Evolutionary conservation across 2,888 invertebrate genomes (phyloP).

Genomic region (Amphipoea lucens): DNA sequence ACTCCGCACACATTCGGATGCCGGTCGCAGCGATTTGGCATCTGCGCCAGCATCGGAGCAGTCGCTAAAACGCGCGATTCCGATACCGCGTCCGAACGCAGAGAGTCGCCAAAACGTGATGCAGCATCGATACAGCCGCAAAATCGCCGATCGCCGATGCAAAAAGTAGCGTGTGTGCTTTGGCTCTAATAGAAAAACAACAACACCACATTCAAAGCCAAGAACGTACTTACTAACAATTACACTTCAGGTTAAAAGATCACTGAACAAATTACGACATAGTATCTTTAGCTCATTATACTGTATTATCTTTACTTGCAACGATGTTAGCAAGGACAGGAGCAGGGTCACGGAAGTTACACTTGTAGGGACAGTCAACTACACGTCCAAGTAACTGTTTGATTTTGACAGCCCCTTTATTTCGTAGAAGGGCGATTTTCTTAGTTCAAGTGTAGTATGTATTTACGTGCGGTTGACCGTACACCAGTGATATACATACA

Average conservation of each 20-base stretch:
- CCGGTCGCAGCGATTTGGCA: no score
- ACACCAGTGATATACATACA: background rate
- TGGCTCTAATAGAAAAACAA: conserved; percentile 5
- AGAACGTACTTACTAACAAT: conserved; percentile 31
- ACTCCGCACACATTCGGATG: no score
- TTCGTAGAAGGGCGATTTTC: background rate
- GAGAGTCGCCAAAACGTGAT: no score
- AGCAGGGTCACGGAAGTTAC: conserved; percentile 40
- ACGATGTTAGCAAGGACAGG: conserved; percentile 40
- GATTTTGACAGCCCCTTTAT: no score
- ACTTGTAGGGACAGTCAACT: conserved; percentile 14
- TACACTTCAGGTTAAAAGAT: conserved; percentile 55
- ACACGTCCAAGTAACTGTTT: background rate
- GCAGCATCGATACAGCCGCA: no score
- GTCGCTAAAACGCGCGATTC: no score
- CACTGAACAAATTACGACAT: conserved; percentile 47
- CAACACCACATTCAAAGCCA: conserved; percentile 31
- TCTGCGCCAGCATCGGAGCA: no score
- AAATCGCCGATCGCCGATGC: no score
- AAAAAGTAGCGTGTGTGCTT: no score
- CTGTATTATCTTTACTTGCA: conserved; percentile 20
- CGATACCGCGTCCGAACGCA: no score
- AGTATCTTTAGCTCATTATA: conserved; percentile 25
- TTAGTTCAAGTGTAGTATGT: background rate
- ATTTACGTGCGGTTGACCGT: background rate